phyloP scores from a whole-genome alignment of 2,888 invertebrate genomes.

The Rosalia funebris region DNA sequence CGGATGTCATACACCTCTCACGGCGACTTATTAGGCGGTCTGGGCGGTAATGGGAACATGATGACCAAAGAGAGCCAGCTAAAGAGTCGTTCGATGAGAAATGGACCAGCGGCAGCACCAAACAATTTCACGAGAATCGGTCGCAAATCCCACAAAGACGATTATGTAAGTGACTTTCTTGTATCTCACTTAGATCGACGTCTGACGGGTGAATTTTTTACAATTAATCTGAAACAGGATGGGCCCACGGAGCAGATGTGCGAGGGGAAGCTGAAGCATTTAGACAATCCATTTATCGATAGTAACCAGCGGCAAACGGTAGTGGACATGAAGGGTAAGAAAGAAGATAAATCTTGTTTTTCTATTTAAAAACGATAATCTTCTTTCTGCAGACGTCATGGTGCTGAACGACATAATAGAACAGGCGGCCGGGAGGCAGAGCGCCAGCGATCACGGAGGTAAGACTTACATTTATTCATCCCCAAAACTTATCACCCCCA shows the following conservation, averaged over 20 bases:
- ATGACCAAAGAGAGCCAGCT: slow-evolving; percentile 90
- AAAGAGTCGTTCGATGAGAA: slow-evolving; percentile 78
- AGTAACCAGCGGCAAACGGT: slow-evolving; percentile 84
- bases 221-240: no score
- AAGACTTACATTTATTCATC: no score
- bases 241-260: slow-evolving; percentile 82
- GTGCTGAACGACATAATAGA: slow-evolving; percentile 96
- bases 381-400: slow-evolving; percentile 85
- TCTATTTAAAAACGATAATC: slow-evolving; percentile 24
- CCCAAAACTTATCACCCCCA: no score
- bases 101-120: slow-evolving; percentile 67
- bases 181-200: no score
- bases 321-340: slow-evolving; percentile 84
- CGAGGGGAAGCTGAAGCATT: slow-evolving; percentile 84
- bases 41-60: slow-evolving; percentile 68
- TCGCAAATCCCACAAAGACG: slow-evolving; percentile 74
- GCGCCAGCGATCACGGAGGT: slow-evolving; percentile 90
- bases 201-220: slow-evolving; percentile 32
- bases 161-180: slow-evolving; percentile 75
- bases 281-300: slow-evolving; percentile 94
- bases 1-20: slow-evolving; percentile 94
- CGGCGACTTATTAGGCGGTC: slow-evolving; percentile 85
- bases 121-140: slow-evolving; percentile 71
- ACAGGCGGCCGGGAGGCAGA: slow-evolving; percentile 90
- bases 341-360: slow-evolving; percentile 20